phyloP scores from a whole-genome alignment of 2,797 vertebrate species.

The Paramormyrops hopkinsi region DNA sequence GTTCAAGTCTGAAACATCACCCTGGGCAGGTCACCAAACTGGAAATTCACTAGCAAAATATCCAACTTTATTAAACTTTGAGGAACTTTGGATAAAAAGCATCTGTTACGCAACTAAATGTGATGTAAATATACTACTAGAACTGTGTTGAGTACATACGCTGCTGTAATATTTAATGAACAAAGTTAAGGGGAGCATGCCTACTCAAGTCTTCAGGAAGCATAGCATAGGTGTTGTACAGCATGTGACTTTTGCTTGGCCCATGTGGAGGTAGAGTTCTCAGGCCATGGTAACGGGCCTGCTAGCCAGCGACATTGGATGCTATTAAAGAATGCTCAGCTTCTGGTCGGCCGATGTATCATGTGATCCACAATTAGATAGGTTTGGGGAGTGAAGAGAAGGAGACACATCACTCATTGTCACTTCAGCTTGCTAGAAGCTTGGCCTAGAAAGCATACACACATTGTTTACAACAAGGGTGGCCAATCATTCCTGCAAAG shows the following conservation, averaged over 20 bases:
- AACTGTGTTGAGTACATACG: background rate
- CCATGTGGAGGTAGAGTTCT: background rate
- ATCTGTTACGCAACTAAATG: background rate
- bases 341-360: background rate
- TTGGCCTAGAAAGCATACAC: constrained; percentile 41
- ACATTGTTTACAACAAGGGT: background rate
- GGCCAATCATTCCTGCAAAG: background rate
- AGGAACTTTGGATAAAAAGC: background rate
- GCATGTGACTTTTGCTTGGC: background rate
- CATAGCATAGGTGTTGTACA: background rate
- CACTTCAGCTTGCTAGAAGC: constrained; percentile 45
- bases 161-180: background rate
- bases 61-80: background rate
- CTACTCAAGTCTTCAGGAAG: background rate
- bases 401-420: constrained; percentile 32
- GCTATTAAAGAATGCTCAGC: background rate
- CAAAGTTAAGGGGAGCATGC: background rate
- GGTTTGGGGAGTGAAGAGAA: background rate
- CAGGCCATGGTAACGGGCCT: background rate
- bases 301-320: background rate
- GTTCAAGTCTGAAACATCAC: background rate
- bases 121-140: background rate
- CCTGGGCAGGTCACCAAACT: background rate
- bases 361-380: background rate
- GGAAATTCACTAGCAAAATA: background rate